A percentile compares a stretch with the other conserved stretches of the same genome.
phyloP scores from a whole-genome alignment of 2,888 invertebrate genomes.

The Sinodicranocentrus sp. region DNA sequence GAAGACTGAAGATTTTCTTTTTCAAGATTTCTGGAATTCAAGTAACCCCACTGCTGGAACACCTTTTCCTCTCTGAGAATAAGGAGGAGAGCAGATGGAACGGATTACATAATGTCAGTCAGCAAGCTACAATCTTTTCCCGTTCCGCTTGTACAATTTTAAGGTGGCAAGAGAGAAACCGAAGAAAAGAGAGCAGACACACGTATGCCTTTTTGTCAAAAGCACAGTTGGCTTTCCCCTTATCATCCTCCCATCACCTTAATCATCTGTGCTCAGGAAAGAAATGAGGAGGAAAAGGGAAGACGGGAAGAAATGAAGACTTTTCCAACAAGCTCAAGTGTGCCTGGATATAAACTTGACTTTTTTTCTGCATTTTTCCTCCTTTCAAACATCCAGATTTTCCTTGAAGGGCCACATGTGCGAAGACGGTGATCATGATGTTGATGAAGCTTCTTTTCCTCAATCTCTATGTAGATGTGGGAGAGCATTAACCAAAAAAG shows the following conservation, averaged over 20 bases:
- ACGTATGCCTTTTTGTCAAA: not conserved
- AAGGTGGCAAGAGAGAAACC: not conserved
- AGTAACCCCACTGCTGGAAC: too few relatives aligned
- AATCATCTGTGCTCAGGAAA: constrained; percentile 31
- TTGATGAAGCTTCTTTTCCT: not conserved
- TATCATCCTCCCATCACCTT: constrained; percentile 57
- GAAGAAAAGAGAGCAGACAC: constrained; percentile 2
- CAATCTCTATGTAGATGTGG: not conserved
- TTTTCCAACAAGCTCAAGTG: constrained; percentile 20
- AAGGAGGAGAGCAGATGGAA: constrained; percentile 44
- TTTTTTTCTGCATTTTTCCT: not conserved
- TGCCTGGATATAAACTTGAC: constrained; percentile 14
- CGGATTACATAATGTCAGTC: constrained; percentile 54
- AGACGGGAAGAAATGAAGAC: constrained; percentile 28
- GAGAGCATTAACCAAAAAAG: constrained; percentile 3
- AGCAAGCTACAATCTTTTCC: constrained; percentile 39
- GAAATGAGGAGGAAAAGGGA: constrained; percentile 3
- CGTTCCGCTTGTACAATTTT: not conserved
- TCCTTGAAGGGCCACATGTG: constrained; percentile 40
- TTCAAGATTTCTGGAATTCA: too few relatives aligned
- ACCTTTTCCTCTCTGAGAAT: constrained; percentile 18
- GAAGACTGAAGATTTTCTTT: too few relatives aligned
- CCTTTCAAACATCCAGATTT: not conserved
- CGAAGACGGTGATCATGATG: not conserved
- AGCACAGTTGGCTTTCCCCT: not conserved